phyloP scores from a whole-genome alignment of 1,140 invertebrate species.

The Ephestia elutella region DNA sequence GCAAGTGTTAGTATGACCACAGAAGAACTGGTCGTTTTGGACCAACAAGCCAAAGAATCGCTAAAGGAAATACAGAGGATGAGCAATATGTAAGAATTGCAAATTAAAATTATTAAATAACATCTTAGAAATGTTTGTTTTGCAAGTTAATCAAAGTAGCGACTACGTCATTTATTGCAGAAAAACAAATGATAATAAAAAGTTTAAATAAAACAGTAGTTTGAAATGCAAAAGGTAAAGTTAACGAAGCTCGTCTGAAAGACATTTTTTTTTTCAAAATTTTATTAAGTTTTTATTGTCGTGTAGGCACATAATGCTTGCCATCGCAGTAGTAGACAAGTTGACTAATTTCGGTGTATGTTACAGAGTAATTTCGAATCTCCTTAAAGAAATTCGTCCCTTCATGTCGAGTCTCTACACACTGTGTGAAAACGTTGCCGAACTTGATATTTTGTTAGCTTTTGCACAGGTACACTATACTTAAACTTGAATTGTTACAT shows the following conservation, averaged over 20 bases:
- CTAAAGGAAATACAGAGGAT: slow-evolving; percentile 86
- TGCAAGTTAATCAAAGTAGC: no score
- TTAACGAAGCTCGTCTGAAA: no score
- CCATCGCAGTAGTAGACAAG: no score
- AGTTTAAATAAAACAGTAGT: no score
- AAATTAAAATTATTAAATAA: slow-evolving; percentile 10
- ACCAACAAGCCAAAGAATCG: slow-evolving; percentile 81
- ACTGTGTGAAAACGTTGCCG: slow-evolving; percentile 85
- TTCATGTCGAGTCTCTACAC: slow-evolving; percentile 85
- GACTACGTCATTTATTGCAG: no score
- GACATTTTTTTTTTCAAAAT: no score
- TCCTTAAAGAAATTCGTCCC: slow-evolving; percentile 78
- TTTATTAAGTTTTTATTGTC: no score
- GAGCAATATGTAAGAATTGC: slow-evolving; percentile 82
- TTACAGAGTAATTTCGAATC: slow-evolving; percentile 77
- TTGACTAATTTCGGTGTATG: not conserved
- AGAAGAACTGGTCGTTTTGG: slow-evolving; percentile 80
- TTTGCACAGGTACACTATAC: slow-evolving; percentile 77
- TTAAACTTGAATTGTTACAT: no score
- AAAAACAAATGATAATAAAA: no score
- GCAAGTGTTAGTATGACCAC: slow-evolving; percentile 85
- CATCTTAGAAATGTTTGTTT: not conserved
- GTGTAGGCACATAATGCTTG: no score
- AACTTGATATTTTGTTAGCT: slow-evolving; percentile 85
- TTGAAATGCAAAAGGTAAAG: no score